Evolutionary conservation across 2,113 vertebrate genomes (phyloP).

Genomic region (Hippocampus comes): DNA sequence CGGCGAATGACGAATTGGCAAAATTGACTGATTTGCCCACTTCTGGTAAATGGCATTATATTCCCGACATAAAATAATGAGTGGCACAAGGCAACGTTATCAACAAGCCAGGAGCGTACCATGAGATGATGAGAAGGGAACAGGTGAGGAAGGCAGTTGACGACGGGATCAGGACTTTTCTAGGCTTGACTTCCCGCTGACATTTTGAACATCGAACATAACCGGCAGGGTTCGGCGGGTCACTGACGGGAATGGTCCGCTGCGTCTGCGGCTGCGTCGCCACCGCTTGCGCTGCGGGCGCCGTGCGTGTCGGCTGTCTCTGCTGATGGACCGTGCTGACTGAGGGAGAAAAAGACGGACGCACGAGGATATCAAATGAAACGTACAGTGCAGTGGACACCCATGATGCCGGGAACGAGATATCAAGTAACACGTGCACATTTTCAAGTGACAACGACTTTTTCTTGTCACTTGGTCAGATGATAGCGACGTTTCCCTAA

Average conservation of each 20-base stretch:
- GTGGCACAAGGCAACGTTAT: too few relatives aligned
- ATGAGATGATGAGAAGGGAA: not conserved
- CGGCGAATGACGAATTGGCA: too few relatives aligned
- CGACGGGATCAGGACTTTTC: constrained; percentile 17
- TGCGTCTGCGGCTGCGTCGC: constrained; percentile 27
- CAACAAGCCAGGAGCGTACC: constrained; percentile 33
- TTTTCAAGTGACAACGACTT: too few relatives aligned
- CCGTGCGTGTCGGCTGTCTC: not conserved
- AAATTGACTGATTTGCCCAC: too few relatives aligned
- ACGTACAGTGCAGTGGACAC: not conserved
- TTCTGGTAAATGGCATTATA: too few relatives aligned
- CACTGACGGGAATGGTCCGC: not conserved
- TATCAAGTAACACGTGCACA: too few relatives aligned
- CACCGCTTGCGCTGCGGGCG: not conserved
- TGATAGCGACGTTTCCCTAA: too few relatives aligned
- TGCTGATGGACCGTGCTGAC: not conserved
- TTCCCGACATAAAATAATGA: too few relatives aligned
- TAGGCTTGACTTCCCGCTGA: constrained; percentile 24
- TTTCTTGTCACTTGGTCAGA: too few relatives aligned
- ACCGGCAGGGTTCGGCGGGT: constrained; percentile 23
- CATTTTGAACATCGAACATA: constrained; percentile 45
- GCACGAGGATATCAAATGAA: not conserved
- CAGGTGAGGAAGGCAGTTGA: constrained; percentile 42
- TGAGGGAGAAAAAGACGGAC: not conserved
- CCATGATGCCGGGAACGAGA: too few relatives aligned